phyloP scores from a whole-genome alignment of 2,888 invertebrate genomes.

The Auanema sp. region DNA sequence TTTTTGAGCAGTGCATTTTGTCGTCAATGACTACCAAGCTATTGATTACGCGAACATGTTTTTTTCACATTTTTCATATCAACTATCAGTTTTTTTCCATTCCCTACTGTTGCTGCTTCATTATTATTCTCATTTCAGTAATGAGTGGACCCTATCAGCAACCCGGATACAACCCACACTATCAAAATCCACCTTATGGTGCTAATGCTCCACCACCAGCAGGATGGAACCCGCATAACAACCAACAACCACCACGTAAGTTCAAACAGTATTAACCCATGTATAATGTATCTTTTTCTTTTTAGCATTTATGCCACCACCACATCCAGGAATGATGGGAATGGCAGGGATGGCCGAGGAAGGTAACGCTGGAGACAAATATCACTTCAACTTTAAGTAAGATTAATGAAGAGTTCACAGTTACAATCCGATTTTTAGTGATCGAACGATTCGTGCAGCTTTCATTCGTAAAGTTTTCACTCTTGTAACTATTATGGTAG shows the following conservation, averaged over 20 bases:
- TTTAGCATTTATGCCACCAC: slow-evolving; percentile 29
- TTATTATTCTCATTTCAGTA: slow-evolving; percentile 15
- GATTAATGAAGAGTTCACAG: neutral
- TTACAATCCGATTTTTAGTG: slow-evolving; percentile 35
- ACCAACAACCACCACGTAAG: slow-evolving; percentile 20
- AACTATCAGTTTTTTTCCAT: neutral
- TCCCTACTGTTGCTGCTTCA: neutral
- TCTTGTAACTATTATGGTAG: slow-evolving; percentile 58
- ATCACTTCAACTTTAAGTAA: slow-evolving; percentile 25
- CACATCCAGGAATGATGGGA: slow-evolving; percentile 23
- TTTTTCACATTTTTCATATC: no score
- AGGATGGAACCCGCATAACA: slow-evolving; percentile 25
- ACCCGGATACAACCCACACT: slow-evolving; percentile 45
- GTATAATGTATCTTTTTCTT: neutral
- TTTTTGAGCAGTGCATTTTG: no score
- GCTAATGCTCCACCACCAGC: slow-evolving; percentile 22
- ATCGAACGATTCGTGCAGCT: slow-evolving; percentile 56
- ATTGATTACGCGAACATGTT: no score
- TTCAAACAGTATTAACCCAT: neutral
- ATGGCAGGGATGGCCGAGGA: slow-evolving; percentile 13
- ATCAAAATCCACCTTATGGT: slow-evolving; percentile 30
- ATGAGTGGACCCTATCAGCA: slow-evolving; percentile 38
- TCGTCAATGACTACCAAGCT: no score
- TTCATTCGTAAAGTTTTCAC: slow-evolving; percentile 61
- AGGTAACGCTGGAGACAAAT: slow-evolving; percentile 31